These are phyloP conservation scores for Eremophila alpestris DNA, from an alignment of 2,797 vertebrate species.

Conservation along the genomic window DNA sequence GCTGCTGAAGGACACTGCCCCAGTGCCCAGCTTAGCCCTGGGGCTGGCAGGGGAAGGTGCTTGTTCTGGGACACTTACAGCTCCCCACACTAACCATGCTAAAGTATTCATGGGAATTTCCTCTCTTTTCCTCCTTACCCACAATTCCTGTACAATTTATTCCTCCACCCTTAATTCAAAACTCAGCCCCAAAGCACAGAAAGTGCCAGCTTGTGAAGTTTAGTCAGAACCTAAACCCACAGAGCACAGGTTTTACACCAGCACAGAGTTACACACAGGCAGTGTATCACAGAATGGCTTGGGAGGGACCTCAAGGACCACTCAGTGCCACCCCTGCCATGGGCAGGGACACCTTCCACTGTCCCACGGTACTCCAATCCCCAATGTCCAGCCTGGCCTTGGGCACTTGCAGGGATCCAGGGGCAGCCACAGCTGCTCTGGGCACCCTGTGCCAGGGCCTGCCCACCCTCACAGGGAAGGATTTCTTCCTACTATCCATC, in stretches of 20 bases:
- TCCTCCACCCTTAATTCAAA: background rate
- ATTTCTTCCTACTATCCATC: background rate
- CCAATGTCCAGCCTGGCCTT: accelerated
- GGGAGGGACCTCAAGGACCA: no score
- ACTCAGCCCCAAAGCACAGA: background rate
- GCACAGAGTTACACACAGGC: background rate
- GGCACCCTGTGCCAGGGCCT: background rate
- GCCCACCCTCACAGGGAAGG: accelerated
- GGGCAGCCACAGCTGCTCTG: background rate
- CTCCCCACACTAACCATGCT: background rate
- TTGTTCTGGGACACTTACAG: background rate
- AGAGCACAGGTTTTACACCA: background rate
- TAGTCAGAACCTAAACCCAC: background rate
- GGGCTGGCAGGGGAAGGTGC: accelerated
- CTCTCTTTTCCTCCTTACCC: background rate
- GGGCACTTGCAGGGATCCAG: background rate
- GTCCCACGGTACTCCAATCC: accelerated
- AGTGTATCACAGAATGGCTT: accelerated
- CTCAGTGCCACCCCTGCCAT: background rate
- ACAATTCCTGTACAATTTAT: background rate
- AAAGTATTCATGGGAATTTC: background rate
- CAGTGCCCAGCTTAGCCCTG: accelerated
- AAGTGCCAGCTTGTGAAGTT: background rate
- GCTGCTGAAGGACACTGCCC: accelerated
- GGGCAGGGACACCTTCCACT: background rate